A percentile compares a stretch with the other conserved stretches of the same genome.
phyloP scores from a whole-genome alignment of 30 jellyfish, hydroid and myxozoan species.

The Mastigias papua region DNA sequence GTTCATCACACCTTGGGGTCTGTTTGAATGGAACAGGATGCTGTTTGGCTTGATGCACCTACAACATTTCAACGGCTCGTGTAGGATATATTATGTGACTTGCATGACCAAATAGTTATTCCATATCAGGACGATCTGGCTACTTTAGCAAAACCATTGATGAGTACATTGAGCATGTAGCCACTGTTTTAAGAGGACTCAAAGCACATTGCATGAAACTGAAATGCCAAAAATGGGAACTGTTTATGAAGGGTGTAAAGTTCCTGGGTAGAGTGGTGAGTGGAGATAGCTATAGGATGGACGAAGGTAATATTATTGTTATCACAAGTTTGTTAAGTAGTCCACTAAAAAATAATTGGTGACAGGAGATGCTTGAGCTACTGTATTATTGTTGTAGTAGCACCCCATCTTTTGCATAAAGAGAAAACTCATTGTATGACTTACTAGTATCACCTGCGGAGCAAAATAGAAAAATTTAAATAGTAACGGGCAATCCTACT shows the following conservation, averaged over 20 bases:
- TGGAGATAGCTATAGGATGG: conserved; percentile 40
- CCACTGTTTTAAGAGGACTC: too few species aligned
- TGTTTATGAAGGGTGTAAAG: background rate
- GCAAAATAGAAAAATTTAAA: background rate
- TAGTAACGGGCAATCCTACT: conserved; percentile 2
- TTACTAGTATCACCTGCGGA: conserved; percentile 12
- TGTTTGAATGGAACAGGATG: too few species aligned
- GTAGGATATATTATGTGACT: too few species aligned
- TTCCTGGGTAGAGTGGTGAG: conserved; percentile 16
- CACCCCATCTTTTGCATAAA: conserved; percentile 27
- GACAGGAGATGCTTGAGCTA: conserved; percentile 48
- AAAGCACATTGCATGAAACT: conserved; percentile 11
- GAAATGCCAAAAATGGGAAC: conserved; percentile 26
- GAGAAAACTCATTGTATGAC: conserved; percentile 51
- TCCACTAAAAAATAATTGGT: conserved; percentile 13
- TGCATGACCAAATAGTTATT: too few species aligned
- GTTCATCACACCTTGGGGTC: background rate
- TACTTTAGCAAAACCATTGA: too few species aligned
- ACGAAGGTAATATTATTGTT: background rate
- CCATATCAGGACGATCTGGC: too few species aligned
- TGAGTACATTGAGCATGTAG: too few species aligned
- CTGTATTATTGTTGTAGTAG: conserved; percentile 17
- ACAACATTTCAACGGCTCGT: too few species aligned
- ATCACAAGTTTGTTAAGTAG: background rate
- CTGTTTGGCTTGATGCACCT: too few species aligned